Evolutionary conservation across 2,797 vertebrate genomes (phyloP), one percentile per base, ranked within the genome.

Genomic region (Apodemus agrarius): DNA sequence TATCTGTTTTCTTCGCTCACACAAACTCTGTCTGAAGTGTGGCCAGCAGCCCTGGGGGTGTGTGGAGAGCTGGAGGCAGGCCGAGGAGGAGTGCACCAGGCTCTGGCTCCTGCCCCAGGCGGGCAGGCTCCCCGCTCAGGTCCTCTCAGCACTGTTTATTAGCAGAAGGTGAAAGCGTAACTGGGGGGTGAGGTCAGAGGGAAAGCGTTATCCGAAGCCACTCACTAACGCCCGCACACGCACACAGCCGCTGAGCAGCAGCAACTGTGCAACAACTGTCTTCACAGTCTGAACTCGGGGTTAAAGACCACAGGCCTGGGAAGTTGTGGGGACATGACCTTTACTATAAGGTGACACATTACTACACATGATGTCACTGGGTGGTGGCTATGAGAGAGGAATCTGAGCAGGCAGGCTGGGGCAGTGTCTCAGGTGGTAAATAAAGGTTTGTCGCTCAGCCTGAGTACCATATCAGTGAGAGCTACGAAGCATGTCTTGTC

Each of bases 1-100:
- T 94, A 95, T 92, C 59, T 86, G 40, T 93, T 91, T 84, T 88
- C 85, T 91, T 91, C 43, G 75, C 86, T 59, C 67, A 13, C 0
- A 43, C 10, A 46, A 83, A 88, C 52, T 95, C 75, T 67, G 85
- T 97, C 31, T 97, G 96, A 97, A 93, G 94, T 82, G 29, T 3
- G 46, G 96, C 96, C 97, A 95, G 59, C 17, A 37, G 80, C 92
- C 94, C 31, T 12, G 16, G 43, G 94, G 92, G 29, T 59, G 40
- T 1, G 3, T 40, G 6, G 52, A 6, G 59, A 40, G 87, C 22
- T 37, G 43, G 80, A 88, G 1, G 46, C 31, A n/a, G 52, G 90
- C n/a, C 1, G 52, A 85, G 89, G 34, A 67, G 85, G n/a, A 67
- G 34, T 46, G 24, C 76, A 43, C 52, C 34, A 21, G 89, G 52